Conservation (phyloP, 2,113 vertebrate species). For the Limanda limanda region DNA sequence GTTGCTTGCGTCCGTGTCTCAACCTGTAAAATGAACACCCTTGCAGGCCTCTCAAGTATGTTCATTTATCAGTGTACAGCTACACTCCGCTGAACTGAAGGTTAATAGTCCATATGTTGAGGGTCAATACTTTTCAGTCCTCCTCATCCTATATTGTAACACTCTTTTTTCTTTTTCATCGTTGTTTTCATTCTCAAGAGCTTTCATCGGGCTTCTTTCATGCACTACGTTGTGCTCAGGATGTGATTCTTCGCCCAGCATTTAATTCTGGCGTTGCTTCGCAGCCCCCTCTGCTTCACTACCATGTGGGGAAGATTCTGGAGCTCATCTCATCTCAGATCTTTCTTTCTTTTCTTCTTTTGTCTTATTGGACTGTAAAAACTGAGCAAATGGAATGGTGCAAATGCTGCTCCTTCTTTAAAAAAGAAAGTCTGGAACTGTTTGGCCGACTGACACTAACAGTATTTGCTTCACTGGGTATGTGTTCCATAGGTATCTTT, state of each 20-base stretch:
- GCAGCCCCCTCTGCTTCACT: not conserved
- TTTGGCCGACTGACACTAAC: not conserved
- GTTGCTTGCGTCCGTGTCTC: not conserved
- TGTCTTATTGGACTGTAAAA: conserved; percentile 2
- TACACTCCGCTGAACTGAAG: conserved; percentile 25
- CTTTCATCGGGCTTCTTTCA: conserved; percentile 27
- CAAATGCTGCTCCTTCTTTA: not conserved
- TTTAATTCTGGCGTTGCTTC: conserved; percentile 14
- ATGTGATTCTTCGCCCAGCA: conserved; percentile 17
- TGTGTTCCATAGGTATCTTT: not conserved
- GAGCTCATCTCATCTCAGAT: conserved; percentile 47
- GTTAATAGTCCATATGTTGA: conserved; percentile 47
- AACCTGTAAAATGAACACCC: conserved; percentile 1
- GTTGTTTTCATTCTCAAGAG: conserved; percentile 8
- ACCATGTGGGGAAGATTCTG: conserved; percentile 23
- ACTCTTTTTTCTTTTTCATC: not conserved
- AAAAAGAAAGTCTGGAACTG: not conserved
- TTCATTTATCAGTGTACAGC: conserved; percentile 8
- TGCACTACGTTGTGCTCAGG: conserved; percentile 20
- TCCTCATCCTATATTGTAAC: conserved; percentile 20
- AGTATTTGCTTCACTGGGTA: not conserved
- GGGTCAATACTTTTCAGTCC: conserved; percentile 39
- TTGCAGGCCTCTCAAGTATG: not conserved
- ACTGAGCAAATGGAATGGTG: conserved; percentile 2
- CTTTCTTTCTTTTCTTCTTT: conserved; percentile 3